Evolutionary conservation across 2,888 invertebrate genomes (phyloP).

Genomic region (Brachylomia viminalis): DNA sequence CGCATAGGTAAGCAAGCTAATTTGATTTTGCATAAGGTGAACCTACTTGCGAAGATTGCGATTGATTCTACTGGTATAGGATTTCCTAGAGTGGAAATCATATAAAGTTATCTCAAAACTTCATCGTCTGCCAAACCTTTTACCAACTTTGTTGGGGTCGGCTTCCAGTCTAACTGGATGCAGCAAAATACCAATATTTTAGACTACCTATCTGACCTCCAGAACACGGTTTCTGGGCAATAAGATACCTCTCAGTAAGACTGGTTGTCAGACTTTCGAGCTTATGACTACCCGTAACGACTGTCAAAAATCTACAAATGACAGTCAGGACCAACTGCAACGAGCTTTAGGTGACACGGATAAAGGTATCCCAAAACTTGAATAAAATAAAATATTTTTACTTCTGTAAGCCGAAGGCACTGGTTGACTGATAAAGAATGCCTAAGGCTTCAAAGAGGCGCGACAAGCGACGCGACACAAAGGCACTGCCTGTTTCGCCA

Average conservation of each 20-base stretch:
- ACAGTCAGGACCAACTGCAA: background rate
- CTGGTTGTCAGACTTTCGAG: background rate
- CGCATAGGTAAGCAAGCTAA: slow-evolving; percentile 30
- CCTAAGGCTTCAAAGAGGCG: background rate
- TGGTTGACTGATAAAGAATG: background rate
- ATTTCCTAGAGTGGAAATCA: background rate
- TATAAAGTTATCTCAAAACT: background rate
- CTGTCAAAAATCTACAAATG: background rate
- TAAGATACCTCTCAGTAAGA: background rate
- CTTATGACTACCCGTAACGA: background rate
- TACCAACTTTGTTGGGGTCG: background rate
- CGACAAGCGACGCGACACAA: too few species aligned
- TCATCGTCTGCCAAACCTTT: background rate
- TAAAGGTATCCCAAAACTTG: background rate
- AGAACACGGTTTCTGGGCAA: background rate
- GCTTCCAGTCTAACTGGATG: background rate
- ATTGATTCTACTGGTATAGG: background rate
- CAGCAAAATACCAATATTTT: background rate
- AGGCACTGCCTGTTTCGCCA: too few species aligned
- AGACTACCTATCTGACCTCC: background rate
- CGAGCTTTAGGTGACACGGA: background rate
- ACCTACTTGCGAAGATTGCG: background rate
- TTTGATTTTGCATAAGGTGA: slow-evolving; percentile 26
- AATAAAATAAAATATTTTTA: background rate
- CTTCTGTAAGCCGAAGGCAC: background rate